Percentiles rank a stretch among this genome's conserved stretches.
phyloP scores from a whole-genome alignment of 2,888 invertebrate species.

The Morpho deidamia region DNA sequence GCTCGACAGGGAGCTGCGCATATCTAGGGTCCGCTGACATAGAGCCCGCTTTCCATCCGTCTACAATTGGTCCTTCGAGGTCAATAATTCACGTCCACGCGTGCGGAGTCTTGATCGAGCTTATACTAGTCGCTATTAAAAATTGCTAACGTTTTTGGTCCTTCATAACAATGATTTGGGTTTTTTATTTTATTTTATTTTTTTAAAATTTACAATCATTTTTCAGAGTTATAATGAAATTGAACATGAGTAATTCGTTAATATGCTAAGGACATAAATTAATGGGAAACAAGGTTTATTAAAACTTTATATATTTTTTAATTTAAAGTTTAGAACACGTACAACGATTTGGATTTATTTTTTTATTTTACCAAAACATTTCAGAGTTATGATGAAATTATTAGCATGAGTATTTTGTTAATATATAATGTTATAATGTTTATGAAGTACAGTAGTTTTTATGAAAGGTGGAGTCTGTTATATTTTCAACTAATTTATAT shows the following conservation, averaged over 20 bases:
- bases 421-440: no score
- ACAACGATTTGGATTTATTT: no score
- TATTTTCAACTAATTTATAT: no score
- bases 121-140: constrained; percentile 37
- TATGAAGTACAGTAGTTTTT: no score
- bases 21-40: constrained; percentile 71
- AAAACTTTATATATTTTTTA: no score
- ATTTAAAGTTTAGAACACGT: no score
- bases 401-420: no score
- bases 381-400: no score
- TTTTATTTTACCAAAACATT: no score
- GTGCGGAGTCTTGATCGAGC: constrained; percentile 61
- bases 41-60: constrained; percentile 45
- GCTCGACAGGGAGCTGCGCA: constrained; percentile 80
- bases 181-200: no score
- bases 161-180: constrained; percentile 6
- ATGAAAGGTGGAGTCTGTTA: no score
- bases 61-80: constrained; percentile 41
- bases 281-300: no score
- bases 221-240: background rate
- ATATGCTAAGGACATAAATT: background rate
- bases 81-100: constrained; percentile 38
- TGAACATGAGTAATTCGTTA: background rate
- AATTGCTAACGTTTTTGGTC: background rate
- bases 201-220: background rate